Evolutionary conservation across 2,797 vertebrate genomes (phyloP).

Genomic region (Mormyrus proboscirostris): DNA sequence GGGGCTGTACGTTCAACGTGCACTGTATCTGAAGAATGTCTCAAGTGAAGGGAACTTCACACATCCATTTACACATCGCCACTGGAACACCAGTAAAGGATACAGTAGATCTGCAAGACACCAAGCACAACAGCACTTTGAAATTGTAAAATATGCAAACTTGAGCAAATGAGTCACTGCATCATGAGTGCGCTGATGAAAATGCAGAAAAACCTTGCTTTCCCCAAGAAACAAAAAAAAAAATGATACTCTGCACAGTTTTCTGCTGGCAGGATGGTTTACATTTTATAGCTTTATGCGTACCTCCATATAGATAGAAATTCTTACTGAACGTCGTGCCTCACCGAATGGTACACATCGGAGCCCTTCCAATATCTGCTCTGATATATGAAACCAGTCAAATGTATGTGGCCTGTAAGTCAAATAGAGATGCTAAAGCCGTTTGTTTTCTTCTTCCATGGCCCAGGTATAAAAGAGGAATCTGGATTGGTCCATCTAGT

Average conservation of each 20-base stretch:
- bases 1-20: not conserved
- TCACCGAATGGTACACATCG: not conserved
- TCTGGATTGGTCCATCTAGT: not conserved
- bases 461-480: not conserved
- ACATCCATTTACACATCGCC: not conserved
- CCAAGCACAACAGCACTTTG: not conserved
- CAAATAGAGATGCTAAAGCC: not conserved
- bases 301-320: not conserved
- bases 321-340: not conserved
- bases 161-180: not conserved
- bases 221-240: not conserved
- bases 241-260: not conserved
- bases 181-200: not conserved
- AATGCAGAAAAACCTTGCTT: not conserved
- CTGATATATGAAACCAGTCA: not conserved
- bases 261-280: not conserved
- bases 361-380: not conserved
- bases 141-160: not conserved
- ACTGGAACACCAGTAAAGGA: not conserved
- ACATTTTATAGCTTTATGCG: not conserved
- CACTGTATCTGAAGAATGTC: not conserved
- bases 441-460: not conserved
- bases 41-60: not conserved
- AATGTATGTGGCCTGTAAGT: not conserved
- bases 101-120: not conserved